These are phyloP conservation scores for Numida meleagris DNA, from an alignment of 2,113 vertebrate genomes.

Conservation along the genomic window DNA sequence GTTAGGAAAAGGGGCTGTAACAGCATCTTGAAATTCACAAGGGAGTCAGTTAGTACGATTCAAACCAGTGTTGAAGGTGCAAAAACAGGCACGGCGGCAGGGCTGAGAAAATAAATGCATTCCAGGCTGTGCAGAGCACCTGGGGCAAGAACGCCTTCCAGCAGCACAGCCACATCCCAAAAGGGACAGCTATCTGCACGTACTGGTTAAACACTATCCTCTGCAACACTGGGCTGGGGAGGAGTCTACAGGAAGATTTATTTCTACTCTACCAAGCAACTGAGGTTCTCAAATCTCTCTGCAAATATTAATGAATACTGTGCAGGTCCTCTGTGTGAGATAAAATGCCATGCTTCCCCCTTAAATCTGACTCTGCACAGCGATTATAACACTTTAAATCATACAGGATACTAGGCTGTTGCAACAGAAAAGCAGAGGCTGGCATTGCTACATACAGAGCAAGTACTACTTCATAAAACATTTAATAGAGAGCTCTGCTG, in stretches of 20 bases:
- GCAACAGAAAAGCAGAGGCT: conserved; percentile 13
- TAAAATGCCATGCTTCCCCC: background rate
- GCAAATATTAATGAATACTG: conserved; percentile 20
- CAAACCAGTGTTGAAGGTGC: background rate
- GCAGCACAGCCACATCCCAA: background rate
- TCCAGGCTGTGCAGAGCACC: rapidly evolving
- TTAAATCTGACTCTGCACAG: background rate
- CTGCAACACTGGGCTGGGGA: background rate
- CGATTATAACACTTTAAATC: conserved; percentile 13
- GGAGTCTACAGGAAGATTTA: background rate
- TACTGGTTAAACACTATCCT: background rate
- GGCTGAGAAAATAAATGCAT: background rate
- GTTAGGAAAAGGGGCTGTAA: background rate
- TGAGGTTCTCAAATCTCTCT: background rate
- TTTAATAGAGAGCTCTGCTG: conserved; percentile 61
- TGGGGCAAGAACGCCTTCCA: background rate
- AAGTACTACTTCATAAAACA: conserved; percentile 51
- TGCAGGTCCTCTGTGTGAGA: background rate
- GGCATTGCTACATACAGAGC: background rate
- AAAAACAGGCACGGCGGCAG: background rate
- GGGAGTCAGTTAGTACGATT: background rate
- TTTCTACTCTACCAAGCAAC: background rate
- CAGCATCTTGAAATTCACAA: background rate
- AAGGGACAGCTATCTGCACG: background rate
- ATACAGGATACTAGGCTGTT: background rate